These are phyloP conservation scores for Contarinia nasturtii DNA, from an alignment of 1,140 invertebrate species.

Conservation along the genomic window DNA sequence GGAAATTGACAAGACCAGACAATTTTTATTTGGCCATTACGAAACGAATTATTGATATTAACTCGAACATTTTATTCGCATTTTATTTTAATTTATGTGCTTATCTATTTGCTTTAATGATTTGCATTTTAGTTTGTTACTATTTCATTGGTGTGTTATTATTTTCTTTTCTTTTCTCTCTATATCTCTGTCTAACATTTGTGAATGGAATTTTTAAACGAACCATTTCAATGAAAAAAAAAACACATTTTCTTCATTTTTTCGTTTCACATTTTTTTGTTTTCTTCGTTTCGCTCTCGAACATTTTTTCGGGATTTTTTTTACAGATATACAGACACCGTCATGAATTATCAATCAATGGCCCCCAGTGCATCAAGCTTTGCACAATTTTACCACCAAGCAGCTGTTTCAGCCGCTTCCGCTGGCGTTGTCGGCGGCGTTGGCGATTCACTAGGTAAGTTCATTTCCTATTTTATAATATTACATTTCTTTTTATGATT, in stretches of 20 bases:
- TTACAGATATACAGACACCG: constrained; percentile 20
- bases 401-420: constrained; percentile 33
- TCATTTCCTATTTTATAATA: constrained; percentile 8
- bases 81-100: no score
- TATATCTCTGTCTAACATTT: not conserved
- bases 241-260: not conserved
- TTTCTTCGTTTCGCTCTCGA: not conserved
- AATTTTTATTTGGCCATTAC: no score
- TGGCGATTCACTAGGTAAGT: constrained; percentile 18
- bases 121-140: not conserved
- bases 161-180: not conserved
- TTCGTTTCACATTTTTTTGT: not conserved
- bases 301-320: not conserved
- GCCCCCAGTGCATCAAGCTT: constrained; percentile 29
- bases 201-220: not conserved
- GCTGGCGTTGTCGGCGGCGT: constrained; percentile 27
- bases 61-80: no score
- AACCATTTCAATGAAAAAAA: not conserved
- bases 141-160: not conserved
- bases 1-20: no score
- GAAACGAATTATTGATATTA: no score
- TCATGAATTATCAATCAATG: constrained; percentile 26
- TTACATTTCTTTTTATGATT: no score
- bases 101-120: no score
- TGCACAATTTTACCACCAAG: constrained; percentile 75